Evolutionary conservation across 2,888 invertebrate species (phyloP), one percentile per base, ranked within the genome.

Genomic region (Cosmia trapezina): DNA sequence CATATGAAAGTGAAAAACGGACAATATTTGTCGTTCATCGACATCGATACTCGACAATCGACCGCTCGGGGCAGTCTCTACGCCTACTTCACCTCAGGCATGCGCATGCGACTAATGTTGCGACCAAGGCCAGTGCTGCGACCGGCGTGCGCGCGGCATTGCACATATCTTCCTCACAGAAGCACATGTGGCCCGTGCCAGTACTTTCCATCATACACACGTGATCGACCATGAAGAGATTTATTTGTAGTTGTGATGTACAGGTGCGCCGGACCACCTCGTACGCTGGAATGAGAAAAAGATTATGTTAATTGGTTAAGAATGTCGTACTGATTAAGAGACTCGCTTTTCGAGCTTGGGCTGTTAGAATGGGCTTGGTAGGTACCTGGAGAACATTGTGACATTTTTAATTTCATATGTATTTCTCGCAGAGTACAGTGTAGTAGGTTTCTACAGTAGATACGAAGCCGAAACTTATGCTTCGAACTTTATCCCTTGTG

Each of bases 201-300:
- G 98, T 98, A 97, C 99, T 98, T 98, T 99, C 99, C 98, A 98
- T 98, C 99, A 99, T 99, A 98, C 99, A 99, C 97, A 99, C 99
- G 97, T 99, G 99, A 96, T 99, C 99, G 95, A 99, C 99, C 98
- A 99, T 99, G 97, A 99, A 99, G 91, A 99, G 97, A 96, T 99
- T 99, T 96, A 99, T 99, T 96, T 98, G 98, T 85, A 99, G 97
- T 93, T 99, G 98, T 81, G 98, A 98, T 75, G 99, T 99, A 96
- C 99, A 99, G 88, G 99, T 99, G 88, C 99, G 97, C 79, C 98
- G 97, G 86, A 99, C 98, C 89, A 98, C 98, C 96, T 98, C 98
- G 96, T 98, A 98, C 79, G 98, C 98, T 98, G 97, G 37, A 97
- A 72, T 85, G 73, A 81, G 81, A 86, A 76, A 64, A 70, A 6